Base-by-base conservation (phyloP, 2,888 invertebrate genomes). In the Eupithecia vulgata region DNA sequence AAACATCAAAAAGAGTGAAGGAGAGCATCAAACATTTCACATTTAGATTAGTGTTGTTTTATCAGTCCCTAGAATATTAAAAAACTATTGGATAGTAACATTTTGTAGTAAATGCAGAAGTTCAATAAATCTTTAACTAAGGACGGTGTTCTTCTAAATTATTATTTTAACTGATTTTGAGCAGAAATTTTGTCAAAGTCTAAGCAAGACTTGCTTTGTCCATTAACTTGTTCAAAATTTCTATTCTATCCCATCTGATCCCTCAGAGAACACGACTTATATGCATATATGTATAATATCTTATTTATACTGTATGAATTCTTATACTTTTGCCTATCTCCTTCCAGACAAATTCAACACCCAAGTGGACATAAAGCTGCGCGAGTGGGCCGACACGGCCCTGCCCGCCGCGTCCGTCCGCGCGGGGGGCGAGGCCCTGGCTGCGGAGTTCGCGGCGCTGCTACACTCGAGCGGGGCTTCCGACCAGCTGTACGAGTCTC, bases 361-460 rank as follows among this genome's bases (percentile, higher is more conserved):
- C 0, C 95, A 97, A 59, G 97, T 97, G 30, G 99, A 99, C 89
- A 99, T 99, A 78, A 98, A 98, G 88, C 95, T 99, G 17, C 97
- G 98, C 76, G 98, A 99, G 83, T 99, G 99, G 99, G 98, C 99
- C 0, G 99, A 99, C 85, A 95, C 97, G 76, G 97, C 97, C 68
- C 94, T 99, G 71, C 99, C 99, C 0, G 95, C 95, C 0, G 97
- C 97, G 87, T 92, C 94, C 0, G 85, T 94, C 4, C 81, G 84
- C 13, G 93, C 95, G 0, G 95, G 96, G 0, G 97, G 98, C 96
- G 97, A 98, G 85, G 97, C 98, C 0, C 96, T 75, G 94, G 78
- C 87, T 2, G 90, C 85, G 13, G 93, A 93, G 85, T 91, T 93
- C 80, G 78, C 82, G 0, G 87, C 86, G 37, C 85, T 93, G 1